A percentile compares a stretch with the other conserved stretches of the same genome.
phyloP scores from a whole-genome alignment of 2,888 invertebrate species.

The Papilio demoleus region DNA sequence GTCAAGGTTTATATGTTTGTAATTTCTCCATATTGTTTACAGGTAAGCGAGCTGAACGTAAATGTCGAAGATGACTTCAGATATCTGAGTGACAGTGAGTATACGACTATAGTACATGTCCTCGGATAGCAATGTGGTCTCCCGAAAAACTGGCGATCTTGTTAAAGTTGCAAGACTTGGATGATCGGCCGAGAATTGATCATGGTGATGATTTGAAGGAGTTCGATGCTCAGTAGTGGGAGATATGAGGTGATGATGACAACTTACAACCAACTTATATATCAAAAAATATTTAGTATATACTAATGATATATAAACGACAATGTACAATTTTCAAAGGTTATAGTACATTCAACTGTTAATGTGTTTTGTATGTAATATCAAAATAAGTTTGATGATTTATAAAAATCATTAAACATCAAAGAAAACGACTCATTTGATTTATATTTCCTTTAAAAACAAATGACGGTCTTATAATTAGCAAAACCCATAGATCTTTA shows the following conservation, averaged over 20 bases:
- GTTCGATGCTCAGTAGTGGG: too few relatives aligned
- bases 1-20: not conserved
- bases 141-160: too few relatives aligned
- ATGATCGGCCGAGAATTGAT: too few relatives aligned
- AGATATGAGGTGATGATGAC: too few relatives aligned
- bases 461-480: not conserved
- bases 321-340: too few relatives aligned
- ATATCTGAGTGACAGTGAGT: not conserved
- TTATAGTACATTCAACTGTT: not conserved
- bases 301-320: too few relatives aligned
- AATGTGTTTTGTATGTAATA: not conserved
- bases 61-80: not conserved
- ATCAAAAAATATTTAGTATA: too few relatives aligned
- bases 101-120: too few relatives aligned
- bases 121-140: too few relatives aligned
- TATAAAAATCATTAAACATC: not conserved
- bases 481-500: not conserved
- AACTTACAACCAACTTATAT: too few relatives aligned
- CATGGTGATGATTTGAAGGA: too few relatives aligned
- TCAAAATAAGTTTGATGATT: not conserved
- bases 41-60: not conserved
- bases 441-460: conserved; percentile 5
- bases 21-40: not conserved
- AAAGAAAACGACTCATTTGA: conserved; percentile 6
- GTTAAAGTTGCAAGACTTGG: too few relatives aligned